phyloP scores from a whole-genome alignment of 2,797 vertebrate genomes.

The Psittacula derbiana region DNA sequence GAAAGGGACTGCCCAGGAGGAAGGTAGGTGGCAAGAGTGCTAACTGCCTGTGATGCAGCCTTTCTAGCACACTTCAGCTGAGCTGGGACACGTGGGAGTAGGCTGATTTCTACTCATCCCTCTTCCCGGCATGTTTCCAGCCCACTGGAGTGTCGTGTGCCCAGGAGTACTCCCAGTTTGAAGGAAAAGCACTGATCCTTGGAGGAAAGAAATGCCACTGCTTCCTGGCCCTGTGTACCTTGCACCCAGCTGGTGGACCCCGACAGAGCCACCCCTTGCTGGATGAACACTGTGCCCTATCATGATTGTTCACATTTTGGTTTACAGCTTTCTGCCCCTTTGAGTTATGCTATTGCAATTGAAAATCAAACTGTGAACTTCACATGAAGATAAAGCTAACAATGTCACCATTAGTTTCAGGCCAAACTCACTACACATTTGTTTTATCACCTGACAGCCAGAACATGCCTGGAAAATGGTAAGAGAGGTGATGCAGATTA shows the following conservation, averaged over 20 bases:
- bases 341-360: neutral
- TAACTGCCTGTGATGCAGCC: neutral
- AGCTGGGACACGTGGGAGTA: neutral
- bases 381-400: neutral
- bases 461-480: constrained; percentile 27
- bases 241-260: neutral
- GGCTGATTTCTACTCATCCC: neutral
- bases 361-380: neutral
- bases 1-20: neutral
- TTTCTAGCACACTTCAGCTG: neutral
- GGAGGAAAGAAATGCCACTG: neutral
- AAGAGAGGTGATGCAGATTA: constrained; percentile 17
- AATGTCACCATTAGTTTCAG: neutral
- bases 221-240: neutral
- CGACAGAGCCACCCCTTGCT: neutral
- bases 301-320: neutral
- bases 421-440: constrained; percentile 21
- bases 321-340: neutral
- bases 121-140: neutral
- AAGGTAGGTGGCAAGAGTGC: neutral
- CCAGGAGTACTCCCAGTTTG: neutral
- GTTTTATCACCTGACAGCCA: constrained; percentile 25
- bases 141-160: neutral
- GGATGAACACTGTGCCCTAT: neutral
- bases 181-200: neutral